These are phyloP conservation scores for Gobio occitaniae DNA, from an alignment of 2,797 vertebrate genomes.

Conservation along the genomic window DNA sequence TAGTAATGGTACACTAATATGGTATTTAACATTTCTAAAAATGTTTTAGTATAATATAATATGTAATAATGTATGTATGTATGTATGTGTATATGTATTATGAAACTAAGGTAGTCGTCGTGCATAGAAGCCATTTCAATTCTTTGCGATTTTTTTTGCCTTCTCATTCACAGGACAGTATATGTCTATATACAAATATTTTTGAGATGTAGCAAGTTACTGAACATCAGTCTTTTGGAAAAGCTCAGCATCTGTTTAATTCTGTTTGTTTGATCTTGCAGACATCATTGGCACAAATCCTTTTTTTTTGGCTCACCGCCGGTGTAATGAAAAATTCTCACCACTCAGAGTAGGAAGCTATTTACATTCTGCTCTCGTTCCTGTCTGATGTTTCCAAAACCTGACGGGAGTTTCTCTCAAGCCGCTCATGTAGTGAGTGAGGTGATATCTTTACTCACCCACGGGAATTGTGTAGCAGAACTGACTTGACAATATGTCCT, in stretches of 20 bases:
- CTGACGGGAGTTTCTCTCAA: slow-evolving; percentile 49
- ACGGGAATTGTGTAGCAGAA: slow-evolving; percentile 59
- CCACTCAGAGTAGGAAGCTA: slow-evolving; percentile 23
- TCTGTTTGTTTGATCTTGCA: slow-evolving; percentile 33
- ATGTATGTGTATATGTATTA: too few species aligned
- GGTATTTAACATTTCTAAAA: too few species aligned
- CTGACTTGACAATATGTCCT: slow-evolving; percentile 61
- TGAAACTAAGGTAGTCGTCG: background rate
- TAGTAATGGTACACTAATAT: too few species aligned
- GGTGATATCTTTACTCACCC: slow-evolving; percentile 50
- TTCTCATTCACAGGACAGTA: background rate
- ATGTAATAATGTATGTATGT: too few species aligned
- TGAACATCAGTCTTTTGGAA: slow-evolving; percentile 8
- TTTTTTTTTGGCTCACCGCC: slow-evolving; percentile 11
- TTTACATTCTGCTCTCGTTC: slow-evolving; percentile 57
- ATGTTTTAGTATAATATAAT: too few species aligned
- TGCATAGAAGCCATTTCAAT: background rate
- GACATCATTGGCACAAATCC: slow-evolving; percentile 16
- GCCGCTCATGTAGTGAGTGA: slow-evolving; percentile 41
- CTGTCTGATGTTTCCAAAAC: slow-evolving; percentile 52
- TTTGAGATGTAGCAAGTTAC: background rate
- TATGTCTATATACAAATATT: too few species aligned
- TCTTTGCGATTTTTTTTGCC: background rate
- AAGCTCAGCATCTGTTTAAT: slow-evolving; percentile 22
- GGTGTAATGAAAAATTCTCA: slow-evolving; percentile 54